phyloP scores from a whole-genome alignment of 2,888 invertebrate species.

The Agrochola lota region DNA sequence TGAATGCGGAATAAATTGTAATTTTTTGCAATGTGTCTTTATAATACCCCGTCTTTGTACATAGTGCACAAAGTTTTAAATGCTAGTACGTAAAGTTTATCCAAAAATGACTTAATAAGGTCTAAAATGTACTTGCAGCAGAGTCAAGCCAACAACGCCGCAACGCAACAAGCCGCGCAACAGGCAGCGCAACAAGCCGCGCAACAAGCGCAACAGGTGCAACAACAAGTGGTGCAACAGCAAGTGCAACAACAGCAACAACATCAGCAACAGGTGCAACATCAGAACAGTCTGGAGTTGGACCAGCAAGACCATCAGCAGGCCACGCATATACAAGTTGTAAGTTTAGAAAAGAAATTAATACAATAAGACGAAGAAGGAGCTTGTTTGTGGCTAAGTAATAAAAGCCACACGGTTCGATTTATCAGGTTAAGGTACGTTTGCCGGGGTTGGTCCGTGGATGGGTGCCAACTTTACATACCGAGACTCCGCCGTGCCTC shows the following conservation, averaged over 20 bases:
- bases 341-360: slow-evolving; percentile 63
- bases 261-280: slow-evolving; percentile 77
- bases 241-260: slow-evolving; percentile 75
- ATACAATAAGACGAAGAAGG: too few species aligned
- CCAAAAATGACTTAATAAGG: neutral
- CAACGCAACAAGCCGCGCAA: slow-evolving; percentile 84
- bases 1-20: neutral
- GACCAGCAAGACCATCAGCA: slow-evolving; percentile 88
- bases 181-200: slow-evolving; percentile 81
- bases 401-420: too few species aligned
- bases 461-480: too few species aligned
- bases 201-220: slow-evolving; percentile 73
- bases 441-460: too few species aligned
- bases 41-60: neutral
- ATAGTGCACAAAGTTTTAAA: neutral
- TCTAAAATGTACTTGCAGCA: slow-evolving; percentile 39
- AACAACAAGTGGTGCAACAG: slow-evolving; percentile 79
- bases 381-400: too few species aligned
- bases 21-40: neutral
- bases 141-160: slow-evolving; percentile 74
- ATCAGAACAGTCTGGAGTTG: slow-evolving; percentile 82
- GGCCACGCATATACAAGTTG: slow-evolving; percentile 89
- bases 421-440: too few species aligned
- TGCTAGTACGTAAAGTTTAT: neutral
- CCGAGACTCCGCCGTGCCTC: too few species aligned